These are phyloP conservation scores for Molorchus minor DNA, from an alignment of 2,888 invertebrate species.

Conservation along the genomic window DNA sequence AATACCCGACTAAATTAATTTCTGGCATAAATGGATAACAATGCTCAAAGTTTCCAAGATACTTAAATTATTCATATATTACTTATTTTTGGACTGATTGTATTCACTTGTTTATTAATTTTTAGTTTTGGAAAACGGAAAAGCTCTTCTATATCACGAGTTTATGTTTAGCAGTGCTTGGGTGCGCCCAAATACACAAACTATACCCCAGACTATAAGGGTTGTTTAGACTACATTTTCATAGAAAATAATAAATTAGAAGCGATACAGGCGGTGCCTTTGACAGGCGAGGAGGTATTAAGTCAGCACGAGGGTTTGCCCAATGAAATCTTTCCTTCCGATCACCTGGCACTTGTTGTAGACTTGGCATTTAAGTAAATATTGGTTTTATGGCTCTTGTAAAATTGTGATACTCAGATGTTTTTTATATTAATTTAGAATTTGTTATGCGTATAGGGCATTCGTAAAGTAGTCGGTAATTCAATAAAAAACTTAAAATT, in stretches of 20 bases:
- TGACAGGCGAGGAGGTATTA: conserved; percentile 83
- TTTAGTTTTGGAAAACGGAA: conserved; percentile 69
- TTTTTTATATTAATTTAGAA: too few relatives aligned
- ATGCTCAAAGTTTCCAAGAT: too few relatives aligned
- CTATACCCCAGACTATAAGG: conserved; percentile 82
- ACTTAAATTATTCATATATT: too few relatives aligned
- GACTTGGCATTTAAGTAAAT: conserved; percentile 68
- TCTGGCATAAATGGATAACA: too few relatives aligned
- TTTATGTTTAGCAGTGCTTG: conserved; percentile 78
- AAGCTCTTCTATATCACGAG: conserved; percentile 51
- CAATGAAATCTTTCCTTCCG: conserved; percentile 89
- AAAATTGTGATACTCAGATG: conserved; percentile 2
- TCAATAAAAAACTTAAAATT: too few relatives aligned
- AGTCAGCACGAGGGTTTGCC: conserved; percentile 80
- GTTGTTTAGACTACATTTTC: conserved; percentile 91
- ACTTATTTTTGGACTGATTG: conserved; percentile 8
- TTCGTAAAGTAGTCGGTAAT: too few relatives aligned
- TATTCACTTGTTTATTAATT: conserved; percentile 22
- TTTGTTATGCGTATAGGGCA: too few relatives aligned
- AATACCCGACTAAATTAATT: too few relatives aligned
- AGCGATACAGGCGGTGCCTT: conserved; percentile 78
- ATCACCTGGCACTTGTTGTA: conserved; percentile 87
- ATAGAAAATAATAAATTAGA: conserved; percentile 72
- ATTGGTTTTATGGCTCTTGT: background rate
- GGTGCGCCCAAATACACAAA: conserved; percentile 87